Conservation (phyloP, 1,140 invertebrate genomes). For the Tenebrio molitor region DNA sequence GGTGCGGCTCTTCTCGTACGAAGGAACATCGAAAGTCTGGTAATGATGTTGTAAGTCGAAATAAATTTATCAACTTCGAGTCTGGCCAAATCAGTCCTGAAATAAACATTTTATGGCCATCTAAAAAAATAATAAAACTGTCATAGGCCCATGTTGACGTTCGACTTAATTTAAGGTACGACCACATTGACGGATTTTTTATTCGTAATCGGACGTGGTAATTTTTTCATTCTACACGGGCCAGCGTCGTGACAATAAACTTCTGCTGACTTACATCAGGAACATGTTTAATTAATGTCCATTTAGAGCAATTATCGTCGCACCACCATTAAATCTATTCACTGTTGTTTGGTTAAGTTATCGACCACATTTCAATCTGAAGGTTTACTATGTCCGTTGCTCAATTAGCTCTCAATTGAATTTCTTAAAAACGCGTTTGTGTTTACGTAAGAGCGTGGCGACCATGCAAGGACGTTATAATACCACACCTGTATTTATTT, state of each 20-base stretch:
- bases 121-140: conserved; percentile 4
- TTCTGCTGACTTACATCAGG: not conserved
- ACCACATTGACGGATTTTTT: not conserved
- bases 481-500: conserved; percentile 53
- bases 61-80: no score
- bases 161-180: not conserved
- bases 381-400: conserved; percentile 39
- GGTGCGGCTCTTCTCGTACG: no score
- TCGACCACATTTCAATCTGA: conserved; percentile 23
- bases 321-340: conserved; percentile 14
- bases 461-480: conserved; percentile 51
- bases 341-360: conserved; percentile 14
- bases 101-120: not conserved
- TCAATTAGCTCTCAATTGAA: conserved; percentile 45
- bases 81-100: no score
- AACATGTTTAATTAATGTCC: not conserved
- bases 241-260: not conserved
- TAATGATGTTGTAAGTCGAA: no score
- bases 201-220: not conserved
- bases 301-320: conserved; percentile 17
- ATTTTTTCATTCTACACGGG: not conserved
- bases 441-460: conserved; percentile 46
- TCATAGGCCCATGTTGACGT: not conserved
- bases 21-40: no score
- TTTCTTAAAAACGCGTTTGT: conserved; percentile 43